Evolutionary conservation across 2,888 invertebrate species (phyloP).

Genomic region (Ditylenchus weischeri): DNA sequence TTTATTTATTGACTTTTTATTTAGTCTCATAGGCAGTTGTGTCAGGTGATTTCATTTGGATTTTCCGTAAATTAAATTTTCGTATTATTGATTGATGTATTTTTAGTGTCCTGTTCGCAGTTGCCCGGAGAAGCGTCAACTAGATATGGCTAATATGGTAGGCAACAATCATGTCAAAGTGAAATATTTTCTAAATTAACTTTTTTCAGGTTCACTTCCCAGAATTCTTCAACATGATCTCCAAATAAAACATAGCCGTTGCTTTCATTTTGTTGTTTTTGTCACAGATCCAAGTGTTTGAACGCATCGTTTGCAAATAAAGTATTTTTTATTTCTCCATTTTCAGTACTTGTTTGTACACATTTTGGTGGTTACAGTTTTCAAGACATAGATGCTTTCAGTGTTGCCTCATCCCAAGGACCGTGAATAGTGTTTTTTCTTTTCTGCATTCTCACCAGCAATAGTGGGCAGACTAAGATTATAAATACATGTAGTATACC

Average conservation of each 20-base stretch:
- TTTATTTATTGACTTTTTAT: too few species aligned
- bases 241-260: not conserved
- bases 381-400: conserved; percentile 5
- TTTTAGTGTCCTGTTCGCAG: conserved; percentile 32
- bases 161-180: too few species aligned
- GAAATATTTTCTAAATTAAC: too few species aligned
- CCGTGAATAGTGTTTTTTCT: conserved; percentile 79
- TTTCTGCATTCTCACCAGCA: conserved; percentile 61
- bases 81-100: not conserved
- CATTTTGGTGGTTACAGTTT: too few species aligned
- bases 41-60: too few species aligned
- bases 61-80: not conserved
- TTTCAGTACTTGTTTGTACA: too few species aligned
- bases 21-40: too few species aligned
- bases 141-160: conserved; percentile 13
- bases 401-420: conserved; percentile 88
- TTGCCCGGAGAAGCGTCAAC: conserved; percentile 28
- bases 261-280: too few species aligned
- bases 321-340: too few species aligned
- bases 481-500: conserved; percentile 58
- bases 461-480: conserved; percentile 61
- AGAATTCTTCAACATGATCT: conserved; percentile 12
- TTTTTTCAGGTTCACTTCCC: not conserved
- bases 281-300: too few species aligned
- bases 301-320: too few species aligned